phyloP scores from a whole-genome alignment of 2,113 vertebrate genomes.

The Canis aureus region DNA sequence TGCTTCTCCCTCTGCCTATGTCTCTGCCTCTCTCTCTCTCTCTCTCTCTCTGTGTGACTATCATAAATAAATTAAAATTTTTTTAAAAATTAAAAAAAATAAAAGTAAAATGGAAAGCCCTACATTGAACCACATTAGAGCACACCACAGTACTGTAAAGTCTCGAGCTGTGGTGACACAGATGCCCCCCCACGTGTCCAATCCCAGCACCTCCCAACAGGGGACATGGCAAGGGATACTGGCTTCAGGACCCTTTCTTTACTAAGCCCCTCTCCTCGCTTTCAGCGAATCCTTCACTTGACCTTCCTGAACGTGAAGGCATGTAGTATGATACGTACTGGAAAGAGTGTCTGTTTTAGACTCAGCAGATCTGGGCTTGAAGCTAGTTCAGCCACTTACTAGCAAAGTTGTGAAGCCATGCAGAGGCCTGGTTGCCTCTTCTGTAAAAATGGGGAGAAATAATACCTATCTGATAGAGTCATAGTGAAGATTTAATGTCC shows the following conservation, averaged over 20 bases:
- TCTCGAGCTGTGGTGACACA: background rate
- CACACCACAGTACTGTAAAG: background rate
- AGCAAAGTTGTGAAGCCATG: background rate
- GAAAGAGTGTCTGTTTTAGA: background rate
- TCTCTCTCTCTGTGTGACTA: too few relatives aligned
- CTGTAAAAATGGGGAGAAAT: background rate
- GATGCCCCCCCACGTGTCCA: background rate
- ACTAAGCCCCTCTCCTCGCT: background rate
- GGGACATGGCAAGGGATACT: too few relatives aligned
- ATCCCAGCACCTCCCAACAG: background rate
- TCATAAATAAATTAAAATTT: too few relatives aligned
- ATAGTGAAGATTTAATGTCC: background rate
- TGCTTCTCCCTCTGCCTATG: too few relatives aligned
- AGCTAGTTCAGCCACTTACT: background rate
- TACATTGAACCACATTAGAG: background rate
- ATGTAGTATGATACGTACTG: fast-evolving
- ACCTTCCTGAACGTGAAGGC: background rate
- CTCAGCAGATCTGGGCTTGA: background rate
- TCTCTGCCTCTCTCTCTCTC: too few relatives aligned
- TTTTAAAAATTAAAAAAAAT: too few relatives aligned
- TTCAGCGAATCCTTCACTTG: background rate
- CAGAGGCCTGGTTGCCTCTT: background rate
- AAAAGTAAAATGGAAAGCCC: background rate
- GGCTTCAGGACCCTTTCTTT: background rate
- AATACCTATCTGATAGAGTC: background rate